Base-by-base conservation (phyloP, 2,888 invertebrate species). In the Heliconius ismenius region DNA sequence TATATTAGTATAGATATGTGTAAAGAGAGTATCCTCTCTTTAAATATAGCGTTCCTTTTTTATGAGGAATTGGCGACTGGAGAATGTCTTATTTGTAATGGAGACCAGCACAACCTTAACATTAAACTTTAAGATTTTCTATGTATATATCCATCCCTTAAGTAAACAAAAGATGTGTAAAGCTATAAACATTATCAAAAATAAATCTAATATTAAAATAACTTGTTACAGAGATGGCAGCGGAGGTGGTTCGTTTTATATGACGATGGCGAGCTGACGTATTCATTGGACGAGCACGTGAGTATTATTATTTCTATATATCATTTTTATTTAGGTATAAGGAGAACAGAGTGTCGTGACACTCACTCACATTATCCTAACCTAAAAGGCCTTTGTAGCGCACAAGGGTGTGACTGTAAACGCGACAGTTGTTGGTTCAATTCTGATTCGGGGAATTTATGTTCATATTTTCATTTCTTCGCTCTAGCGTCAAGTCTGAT, bases 261-360 rank as follows among this genome's bases (percentile, higher is more conserved):
- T 95, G 99, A 99, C 93, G 99, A 99, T 90, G 99, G 99, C 76
- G 99, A 99, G 91, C 95, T 99, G 81, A 98, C 98, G 74, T 99
- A 98, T 93, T 98, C 98, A 68, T 96, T 99, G 87, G 99, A 99
- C 95, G 99, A 99, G 95, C 98, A 98, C 95, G 99, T 99, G 95
- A 98, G 98, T 97, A 69, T 15, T 54, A n/a, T 54, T 32, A 49
- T 49, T 28, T 54, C 21, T 10, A n/a, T 36, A 36, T 54, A n/a
- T 54, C 9, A 54, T 54, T 21, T 54, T 10, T 21, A 54, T 54
- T 54, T 21, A 54, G 1, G 54, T 54, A 54, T 54, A 6, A 21
- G 54, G 4, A 21, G 54, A 54, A 54, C 21, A 4, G 7, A 54
- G 54, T 54, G 54, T 54, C 9, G 1, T 43, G 15, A 43, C 43